Percentiles rank a stretch among this genome's conserved stretches.
phyloP scores from a whole-genome alignment of 2,113 vertebrate genomes.

The Crypturellus undulatus region DNA sequence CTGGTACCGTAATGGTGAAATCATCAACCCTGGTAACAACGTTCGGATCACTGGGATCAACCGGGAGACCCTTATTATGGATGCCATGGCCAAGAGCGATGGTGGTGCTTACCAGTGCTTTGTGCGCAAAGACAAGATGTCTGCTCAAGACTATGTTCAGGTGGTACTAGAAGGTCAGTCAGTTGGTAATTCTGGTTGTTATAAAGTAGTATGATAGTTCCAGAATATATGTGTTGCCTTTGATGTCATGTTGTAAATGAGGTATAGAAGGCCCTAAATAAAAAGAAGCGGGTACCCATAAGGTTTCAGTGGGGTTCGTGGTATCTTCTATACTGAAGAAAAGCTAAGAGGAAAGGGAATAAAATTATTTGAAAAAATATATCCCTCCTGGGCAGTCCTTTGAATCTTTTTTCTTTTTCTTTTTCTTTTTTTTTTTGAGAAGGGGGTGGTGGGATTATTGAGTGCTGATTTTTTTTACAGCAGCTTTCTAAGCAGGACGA shows the following conservation, averaged over 20 bases:
- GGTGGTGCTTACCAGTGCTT: conserved; percentile 98
- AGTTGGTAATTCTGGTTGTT: not conserved
- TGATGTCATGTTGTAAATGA: not conserved
- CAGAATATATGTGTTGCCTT: fast-evolving
- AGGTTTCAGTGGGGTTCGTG: not conserved
- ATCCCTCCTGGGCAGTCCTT: not conserved
- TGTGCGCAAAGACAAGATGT: conserved; percentile 93
- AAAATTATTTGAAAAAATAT: not conserved
- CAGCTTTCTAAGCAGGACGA: not conserved
- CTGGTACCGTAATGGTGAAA: conserved; percentile 96
- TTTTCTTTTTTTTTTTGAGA: not conserved
- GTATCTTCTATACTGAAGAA: not conserved
- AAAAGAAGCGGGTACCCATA: not conserved
- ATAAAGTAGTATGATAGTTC: not conserved
- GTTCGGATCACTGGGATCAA: conserved; percentile 91
- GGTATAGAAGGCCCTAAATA: not conserved
- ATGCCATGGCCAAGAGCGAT: conserved; percentile 97
- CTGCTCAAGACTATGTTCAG: conserved; percentile 95
- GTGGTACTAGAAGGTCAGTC: conserved; percentile 95
- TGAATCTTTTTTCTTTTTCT: not conserved
- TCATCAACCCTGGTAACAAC: conserved; percentile 91
- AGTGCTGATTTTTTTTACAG: not conserved
- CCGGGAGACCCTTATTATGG: conserved; percentile 94
- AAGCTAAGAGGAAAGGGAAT: not conserved
- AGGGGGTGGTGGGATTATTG: no score